Percentiles rank a stretch among this genome's conserved stretches.
These are phyloP conservation scores for Toxotes lorentzi DNA, from an alignment of 2,797 vertebrate genomes.

Conservation along the genomic window DNA sequence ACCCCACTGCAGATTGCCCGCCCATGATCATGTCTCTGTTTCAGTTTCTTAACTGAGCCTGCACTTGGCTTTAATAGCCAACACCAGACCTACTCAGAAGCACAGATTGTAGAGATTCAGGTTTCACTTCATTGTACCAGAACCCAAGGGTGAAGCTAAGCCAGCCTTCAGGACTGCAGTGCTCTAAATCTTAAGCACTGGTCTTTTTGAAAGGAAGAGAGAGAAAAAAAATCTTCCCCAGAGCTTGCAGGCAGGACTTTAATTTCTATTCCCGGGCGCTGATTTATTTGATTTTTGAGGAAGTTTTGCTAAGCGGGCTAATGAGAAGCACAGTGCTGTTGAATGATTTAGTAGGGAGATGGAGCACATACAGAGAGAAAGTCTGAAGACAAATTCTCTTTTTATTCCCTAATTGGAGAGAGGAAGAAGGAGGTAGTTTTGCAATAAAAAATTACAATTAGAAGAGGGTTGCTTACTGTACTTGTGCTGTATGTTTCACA, in stretches of 20 bases:
- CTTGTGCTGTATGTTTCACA: conserved; percentile 52
- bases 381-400: conserved; percentile 87
- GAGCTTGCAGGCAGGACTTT: conserved; percentile 84
- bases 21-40: neutral
- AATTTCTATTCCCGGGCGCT: conserved; percentile 89
- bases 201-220: conserved; percentile 50
- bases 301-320: conserved; percentile 94
- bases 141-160: conserved; percentile 59
- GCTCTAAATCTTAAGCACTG: conserved; percentile 71
- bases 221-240: conserved; percentile 56
- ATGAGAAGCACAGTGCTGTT: conserved; percentile 91
- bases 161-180: conserved; percentile 59
- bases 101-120: conserved; percentile 33
- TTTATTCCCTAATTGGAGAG: conserved; percentile 89
- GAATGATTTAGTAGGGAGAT: conserved; percentile 91
- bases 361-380: conserved; percentile 73
- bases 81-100: conserved; percentile 3
- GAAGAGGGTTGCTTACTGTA: conserved; percentile 58
- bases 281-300: conserved; percentile 93
- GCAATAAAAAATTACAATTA: conserved; percentile 80
- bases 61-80: conserved; percentile 15
- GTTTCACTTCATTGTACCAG: conserved; percentile 44
- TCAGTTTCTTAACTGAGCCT: conserved; percentile 7
- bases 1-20: neutral
- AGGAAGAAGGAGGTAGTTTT: conserved; percentile 85